Conservation (phyloP, 2,113 vertebrate species). For the Gallinago jamesoni region DNA sequence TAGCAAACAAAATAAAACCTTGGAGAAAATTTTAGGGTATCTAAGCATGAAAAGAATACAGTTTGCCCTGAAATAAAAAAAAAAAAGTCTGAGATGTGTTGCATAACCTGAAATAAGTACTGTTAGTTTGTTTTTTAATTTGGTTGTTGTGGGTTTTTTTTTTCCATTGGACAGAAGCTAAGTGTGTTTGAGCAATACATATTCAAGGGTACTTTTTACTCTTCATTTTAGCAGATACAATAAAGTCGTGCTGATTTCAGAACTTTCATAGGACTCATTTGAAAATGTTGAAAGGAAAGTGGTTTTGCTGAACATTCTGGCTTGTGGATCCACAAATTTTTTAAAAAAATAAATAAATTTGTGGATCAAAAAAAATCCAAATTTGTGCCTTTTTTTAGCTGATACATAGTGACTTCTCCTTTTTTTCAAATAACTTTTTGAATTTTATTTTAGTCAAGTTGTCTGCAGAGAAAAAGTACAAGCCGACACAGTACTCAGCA, state of each 20-base stretch:
- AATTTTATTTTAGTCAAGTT: not conserved
- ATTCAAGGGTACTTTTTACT: not conserved
- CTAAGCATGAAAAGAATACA: not conserved
- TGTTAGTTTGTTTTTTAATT: not conserved
- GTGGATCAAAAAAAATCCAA: not conserved
- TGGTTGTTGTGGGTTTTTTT: fast-evolving
- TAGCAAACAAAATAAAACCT: not conserved
- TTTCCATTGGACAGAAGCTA: not conserved
- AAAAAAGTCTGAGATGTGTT: not conserved
- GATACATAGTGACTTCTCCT: not conserved
- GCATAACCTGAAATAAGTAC: not conserved
- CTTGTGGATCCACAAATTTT: no score
- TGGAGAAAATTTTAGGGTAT: not conserved
- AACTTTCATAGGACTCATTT: not conserved
- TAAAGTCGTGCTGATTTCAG: not conserved
- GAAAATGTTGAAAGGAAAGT: not conserved
- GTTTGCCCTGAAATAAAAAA: not conserved
- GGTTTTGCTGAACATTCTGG: not conserved
- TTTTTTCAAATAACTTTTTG: not conserved
- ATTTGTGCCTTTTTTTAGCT: not conserved
- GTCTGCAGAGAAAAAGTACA: not conserved
- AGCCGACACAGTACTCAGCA: not conserved
- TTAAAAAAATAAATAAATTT: no score
- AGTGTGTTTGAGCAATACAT: not conserved
- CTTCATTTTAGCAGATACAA: not conserved